These are phyloP conservation scores for Helicorthomorpha holstii DNA, from an alignment of 1,140 invertebrate genomes.

Conservation along the genomic window DNA sequence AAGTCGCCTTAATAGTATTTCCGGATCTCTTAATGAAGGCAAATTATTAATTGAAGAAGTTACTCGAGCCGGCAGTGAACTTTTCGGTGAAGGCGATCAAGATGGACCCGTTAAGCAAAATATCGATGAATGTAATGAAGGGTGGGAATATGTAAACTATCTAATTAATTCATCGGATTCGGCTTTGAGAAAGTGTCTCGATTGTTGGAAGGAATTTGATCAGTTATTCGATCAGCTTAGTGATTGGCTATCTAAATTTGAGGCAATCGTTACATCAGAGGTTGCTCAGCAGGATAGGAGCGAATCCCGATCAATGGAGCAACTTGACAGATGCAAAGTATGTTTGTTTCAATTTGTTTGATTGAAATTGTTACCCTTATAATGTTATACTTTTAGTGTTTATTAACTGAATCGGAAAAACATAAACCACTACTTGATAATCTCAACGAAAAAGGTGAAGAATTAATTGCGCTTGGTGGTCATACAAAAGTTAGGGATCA, in stretches of 20 bases:
- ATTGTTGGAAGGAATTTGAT: conserved; percentile 69
- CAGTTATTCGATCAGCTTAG: conserved; percentile 55
- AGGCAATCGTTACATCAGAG: conserved; percentile 42
- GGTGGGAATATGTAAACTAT: conserved; percentile 72
- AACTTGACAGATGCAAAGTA: not conserved
- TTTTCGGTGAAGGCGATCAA: conserved; percentile 67
- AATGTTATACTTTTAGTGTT: conserved; percentile 14
- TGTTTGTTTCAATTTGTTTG: no score
- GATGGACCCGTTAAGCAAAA: conserved; percentile 60
- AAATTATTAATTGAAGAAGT: conserved; percentile 52
- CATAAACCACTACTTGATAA: conserved; percentile 62
- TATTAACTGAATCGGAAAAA: conserved; percentile 53
- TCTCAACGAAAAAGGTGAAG: conserved; percentile 69
- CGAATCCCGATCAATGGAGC: not conserved
- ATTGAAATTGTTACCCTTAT: conserved; percentile 19
- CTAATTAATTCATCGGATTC: conserved; percentile 60
- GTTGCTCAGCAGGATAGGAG: conserved; percentile 7
- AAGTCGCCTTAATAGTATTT: conserved; percentile 48
- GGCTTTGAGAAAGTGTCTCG: conserved; percentile 57
- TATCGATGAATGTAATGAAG: conserved; percentile 60
- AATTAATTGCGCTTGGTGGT: conserved; percentile 64
- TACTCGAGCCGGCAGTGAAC: conserved; percentile 52
- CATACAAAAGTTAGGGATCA: conserved; percentile 65
- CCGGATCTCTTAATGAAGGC: conserved; percentile 44
- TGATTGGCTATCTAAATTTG: conserved; percentile 50